phyloP scores from a whole-genome alignment of 2,113 vertebrate genomes.

The Choloepus hoffmanni region DNA sequence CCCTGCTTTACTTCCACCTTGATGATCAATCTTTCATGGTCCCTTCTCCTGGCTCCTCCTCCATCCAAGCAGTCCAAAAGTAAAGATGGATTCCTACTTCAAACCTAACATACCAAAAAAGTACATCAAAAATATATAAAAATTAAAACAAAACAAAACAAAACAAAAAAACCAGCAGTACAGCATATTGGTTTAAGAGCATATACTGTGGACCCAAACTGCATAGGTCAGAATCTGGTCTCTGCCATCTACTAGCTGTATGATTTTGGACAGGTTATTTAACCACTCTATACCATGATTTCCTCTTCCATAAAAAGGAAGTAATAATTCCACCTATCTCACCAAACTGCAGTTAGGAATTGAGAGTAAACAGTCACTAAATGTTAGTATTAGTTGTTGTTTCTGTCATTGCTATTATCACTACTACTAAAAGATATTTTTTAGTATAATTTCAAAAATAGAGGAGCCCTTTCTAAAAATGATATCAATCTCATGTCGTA shows the following conservation, averaged over 20 bases:
- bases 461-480: neutral
- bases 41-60: neutral
- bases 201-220: neutral
- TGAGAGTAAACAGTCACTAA: neutral
- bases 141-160: neutral
- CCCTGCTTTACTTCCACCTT: neutral
- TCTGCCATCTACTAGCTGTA: neutral
- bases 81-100: neutral
- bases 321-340: neutral
- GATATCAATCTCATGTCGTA: neutral
- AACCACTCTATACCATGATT: neutral
- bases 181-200: neutral
- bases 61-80: neutral
- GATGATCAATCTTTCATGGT: neutral
- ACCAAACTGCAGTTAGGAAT: neutral
- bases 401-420: neutral
- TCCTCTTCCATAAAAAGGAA: conserved; percentile 35
- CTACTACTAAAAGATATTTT: neutral
- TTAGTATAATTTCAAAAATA: neutral
- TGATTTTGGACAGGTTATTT: neutral
- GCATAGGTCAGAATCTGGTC: neutral
- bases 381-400: neutral
- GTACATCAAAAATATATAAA: neutral
- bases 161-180: neutral
- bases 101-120: conserved; percentile 9